These are phyloP conservation scores for Drosophila melanica DNA, from an alignment of 1,140 invertebrate genomes.

Conservation along the genomic window DNA sequence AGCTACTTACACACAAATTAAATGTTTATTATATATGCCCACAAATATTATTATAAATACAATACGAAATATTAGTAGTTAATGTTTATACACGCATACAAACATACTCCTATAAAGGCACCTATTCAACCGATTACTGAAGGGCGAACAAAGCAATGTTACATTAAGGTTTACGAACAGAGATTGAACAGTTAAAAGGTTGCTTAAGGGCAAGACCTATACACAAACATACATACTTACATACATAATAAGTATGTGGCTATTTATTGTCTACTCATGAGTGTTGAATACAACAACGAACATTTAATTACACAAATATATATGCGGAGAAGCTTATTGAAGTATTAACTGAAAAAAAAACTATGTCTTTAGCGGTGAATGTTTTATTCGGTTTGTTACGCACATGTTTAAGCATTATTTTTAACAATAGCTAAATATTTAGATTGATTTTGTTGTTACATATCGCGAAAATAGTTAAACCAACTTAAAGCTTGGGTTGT, in stretches of 20 bases:
- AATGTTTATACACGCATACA: slow-evolving; percentile 52
- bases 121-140: slow-evolving; percentile 11
- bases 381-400: slow-evolving; percentile 63
- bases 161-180: slow-evolving; percentile 28
- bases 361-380: slow-evolving; percentile 50
- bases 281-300: slow-evolving; percentile 41
- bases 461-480: slow-evolving; percentile 43
- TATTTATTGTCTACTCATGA: slow-evolving; percentile 4
- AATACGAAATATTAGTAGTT: slow-evolving; percentile 71
- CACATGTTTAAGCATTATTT: slow-evolving; percentile 74
- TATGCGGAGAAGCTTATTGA: slow-evolving; percentile 33
- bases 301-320: slow-evolving; percentile 41
- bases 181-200: background rate
- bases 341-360: slow-evolving; percentile 14
- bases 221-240: background rate
- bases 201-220: background rate
- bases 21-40: slow-evolving; percentile 71
- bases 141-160: slow-evolving; percentile 42
- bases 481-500: slow-evolving; percentile 64
- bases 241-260: background rate
- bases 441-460: slow-evolving; percentile 43
- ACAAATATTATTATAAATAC: slow-evolving; percentile 62
- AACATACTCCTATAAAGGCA: slow-evolving; percentile 30
- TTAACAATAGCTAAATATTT: slow-evolving; percentile 71
- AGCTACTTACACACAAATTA: slow-evolving; percentile 69